Conservation (phyloP, 2,797 vertebrate species). For the Hoplostethus mediterraneus region DNA sequence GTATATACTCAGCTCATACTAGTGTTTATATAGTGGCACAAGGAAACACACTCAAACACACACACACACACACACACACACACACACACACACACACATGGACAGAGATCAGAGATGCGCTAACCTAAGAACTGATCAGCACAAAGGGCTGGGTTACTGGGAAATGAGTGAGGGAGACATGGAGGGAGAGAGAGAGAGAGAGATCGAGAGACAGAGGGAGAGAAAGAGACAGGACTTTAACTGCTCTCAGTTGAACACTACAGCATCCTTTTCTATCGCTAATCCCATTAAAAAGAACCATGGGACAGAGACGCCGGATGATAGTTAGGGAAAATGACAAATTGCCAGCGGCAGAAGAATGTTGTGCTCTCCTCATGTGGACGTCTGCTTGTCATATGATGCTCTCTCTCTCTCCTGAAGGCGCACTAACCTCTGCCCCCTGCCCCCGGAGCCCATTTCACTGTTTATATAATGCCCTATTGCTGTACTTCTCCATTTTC, state of each 20-base stretch:
- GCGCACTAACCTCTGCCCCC: constrained; percentile 22
- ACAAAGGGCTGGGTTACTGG: not conserved
- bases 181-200: not conserved
- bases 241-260: constrained; percentile 27
- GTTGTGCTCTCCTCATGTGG: not conserved
- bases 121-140: not conserved
- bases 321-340: constrained; percentile 29
- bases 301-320: not conserved
- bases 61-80: not conserved
- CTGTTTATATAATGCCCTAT: constrained; percentile 33
- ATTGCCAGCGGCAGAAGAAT: constrained; percentile 27
- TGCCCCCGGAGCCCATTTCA: constrained; percentile 24
- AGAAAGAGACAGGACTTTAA: constrained; percentile 13
- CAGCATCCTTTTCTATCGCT: constrained; percentile 43
- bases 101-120: not conserved
- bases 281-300: constrained; percentile 11
- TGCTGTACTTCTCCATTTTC: not conserved
- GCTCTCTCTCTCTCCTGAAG: not conserved
- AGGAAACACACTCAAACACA: not conserved
- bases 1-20: not conserved
- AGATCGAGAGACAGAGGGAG: not conserved
- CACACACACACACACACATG: not conserved
- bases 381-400: constrained; percentile 32
- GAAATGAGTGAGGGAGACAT: not conserved
- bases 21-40: not conserved